Conservation (phyloP, 53 echinoderm and acorn worm species). For the Echinometra lucunter region DNA sequence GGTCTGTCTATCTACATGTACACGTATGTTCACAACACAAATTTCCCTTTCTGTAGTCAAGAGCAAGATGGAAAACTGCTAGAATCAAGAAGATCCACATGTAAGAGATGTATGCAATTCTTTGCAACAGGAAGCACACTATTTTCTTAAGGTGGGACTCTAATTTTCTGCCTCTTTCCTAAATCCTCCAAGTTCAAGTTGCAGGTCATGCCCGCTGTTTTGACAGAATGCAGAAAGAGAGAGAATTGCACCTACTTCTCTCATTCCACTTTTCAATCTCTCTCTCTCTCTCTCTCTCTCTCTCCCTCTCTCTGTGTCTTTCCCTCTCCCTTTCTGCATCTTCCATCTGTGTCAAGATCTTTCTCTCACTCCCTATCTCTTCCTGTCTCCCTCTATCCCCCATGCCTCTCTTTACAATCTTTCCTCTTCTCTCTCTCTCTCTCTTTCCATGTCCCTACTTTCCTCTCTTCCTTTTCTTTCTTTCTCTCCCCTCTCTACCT, state of each 20-base stretch:
- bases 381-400: not conserved
- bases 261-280: conserved; percentile 5
- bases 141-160: conserved; percentile 28
- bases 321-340: not conserved
- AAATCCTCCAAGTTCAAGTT: conserved; percentile 70
- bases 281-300: not conserved
- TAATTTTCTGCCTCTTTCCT: conserved; percentile 72
- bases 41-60: not conserved
- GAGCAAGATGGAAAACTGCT: not conserved
- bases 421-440: not conserved
- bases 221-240: conserved; percentile 60
- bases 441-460: not conserved
- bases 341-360: not conserved
- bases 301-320: conserved; percentile 8
- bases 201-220: conserved; percentile 68
- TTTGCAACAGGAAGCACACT: conserved; percentile 55
- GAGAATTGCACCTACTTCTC: conserved; percentile 43
- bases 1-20: no score
- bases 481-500: not conserved
- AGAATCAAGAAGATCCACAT: no score
- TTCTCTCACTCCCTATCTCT: not conserved
- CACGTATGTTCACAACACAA: no score
- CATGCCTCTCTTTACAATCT: not conserved
- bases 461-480: not conserved
- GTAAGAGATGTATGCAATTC: not conserved